Conservation (phyloP, 1,140 invertebrate genomes). For the Bombus consobrinus region DNA sequence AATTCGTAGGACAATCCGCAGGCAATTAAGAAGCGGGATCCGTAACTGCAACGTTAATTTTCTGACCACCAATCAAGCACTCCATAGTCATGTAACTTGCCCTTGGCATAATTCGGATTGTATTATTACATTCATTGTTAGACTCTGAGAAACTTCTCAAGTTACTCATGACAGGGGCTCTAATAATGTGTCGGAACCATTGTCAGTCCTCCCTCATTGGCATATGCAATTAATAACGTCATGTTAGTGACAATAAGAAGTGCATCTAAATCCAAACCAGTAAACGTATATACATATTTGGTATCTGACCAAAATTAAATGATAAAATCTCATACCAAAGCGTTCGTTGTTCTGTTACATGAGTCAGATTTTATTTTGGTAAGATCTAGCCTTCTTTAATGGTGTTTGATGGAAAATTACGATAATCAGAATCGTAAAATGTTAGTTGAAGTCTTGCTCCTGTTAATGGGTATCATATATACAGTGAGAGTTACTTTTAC, state of each 20-base stretch:
- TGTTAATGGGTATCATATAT: slow-evolving; percentile 6
- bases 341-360: not conserved
- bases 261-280: not conserved
- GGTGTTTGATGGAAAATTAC: not conserved
- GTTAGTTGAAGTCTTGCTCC: not conserved
- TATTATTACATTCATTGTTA: slow-evolving; percentile 75
- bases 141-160: slow-evolving; percentile 67
- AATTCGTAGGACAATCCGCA: not conserved
- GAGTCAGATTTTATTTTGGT: not conserved
- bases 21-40: slow-evolving; percentile 31
- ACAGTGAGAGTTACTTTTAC: slow-evolving; percentile 40
- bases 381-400: not conserved
- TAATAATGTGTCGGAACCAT: slow-evolving; percentile 19
- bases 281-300: not conserved
- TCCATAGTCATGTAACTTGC: slow-evolving; percentile 63
- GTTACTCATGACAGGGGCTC: slow-evolving; percentile 24
- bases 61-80: slow-evolving; percentile 34
- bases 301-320: not conserved
- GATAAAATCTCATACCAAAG: not conserved
- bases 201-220: not conserved
- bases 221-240: not conserved
- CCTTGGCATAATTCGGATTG: slow-evolving; percentile 74
- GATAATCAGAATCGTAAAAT: not conserved
- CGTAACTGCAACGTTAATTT: slow-evolving; percentile 57
- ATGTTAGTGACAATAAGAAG: not conserved